phyloP scores from a whole-genome alignment of 2,113 vertebrate species.

The Paradoxurus hermaphroditus region DNA sequence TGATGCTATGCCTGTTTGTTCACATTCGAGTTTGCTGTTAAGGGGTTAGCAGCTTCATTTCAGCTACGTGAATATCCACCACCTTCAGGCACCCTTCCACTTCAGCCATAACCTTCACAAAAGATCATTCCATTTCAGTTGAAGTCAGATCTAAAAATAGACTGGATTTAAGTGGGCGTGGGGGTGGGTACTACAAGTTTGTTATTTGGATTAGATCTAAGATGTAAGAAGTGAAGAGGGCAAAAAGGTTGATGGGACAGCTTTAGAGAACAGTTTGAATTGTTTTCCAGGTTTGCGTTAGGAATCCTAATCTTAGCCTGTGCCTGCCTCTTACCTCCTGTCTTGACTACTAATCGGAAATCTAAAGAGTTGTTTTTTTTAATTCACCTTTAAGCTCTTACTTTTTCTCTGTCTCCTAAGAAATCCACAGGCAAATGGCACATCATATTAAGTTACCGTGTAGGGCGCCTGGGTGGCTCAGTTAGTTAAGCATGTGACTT shows the following conservation, averaged over 20 bases:
- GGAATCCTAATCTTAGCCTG: conserved; percentile 31
- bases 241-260: neutral
- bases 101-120: neutral
- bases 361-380: neutral
- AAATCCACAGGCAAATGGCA: neutral
- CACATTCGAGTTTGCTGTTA: neutral
- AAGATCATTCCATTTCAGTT: neutral
- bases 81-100: neutral
- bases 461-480: neutral
- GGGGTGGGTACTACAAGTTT: neutral
- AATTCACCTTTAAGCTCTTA: neutral
- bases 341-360: conserved; percentile 21
- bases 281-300: neutral
- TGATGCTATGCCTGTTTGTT: neutral
- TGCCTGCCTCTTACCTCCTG: neutral
- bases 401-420: neutral
- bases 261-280: neutral
- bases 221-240: neutral
- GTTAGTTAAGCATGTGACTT: no score
- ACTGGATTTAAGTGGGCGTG: neutral
- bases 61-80: neutral
- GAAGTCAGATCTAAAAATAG: conserved; percentile 19
- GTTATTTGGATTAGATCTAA: conserved; percentile 5
- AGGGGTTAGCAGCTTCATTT: neutral
- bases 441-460: neutral